Evolutionary conservation across 2,888 invertebrate genomes (phyloP).

Genomic region (Drosophila colorata): DNA sequence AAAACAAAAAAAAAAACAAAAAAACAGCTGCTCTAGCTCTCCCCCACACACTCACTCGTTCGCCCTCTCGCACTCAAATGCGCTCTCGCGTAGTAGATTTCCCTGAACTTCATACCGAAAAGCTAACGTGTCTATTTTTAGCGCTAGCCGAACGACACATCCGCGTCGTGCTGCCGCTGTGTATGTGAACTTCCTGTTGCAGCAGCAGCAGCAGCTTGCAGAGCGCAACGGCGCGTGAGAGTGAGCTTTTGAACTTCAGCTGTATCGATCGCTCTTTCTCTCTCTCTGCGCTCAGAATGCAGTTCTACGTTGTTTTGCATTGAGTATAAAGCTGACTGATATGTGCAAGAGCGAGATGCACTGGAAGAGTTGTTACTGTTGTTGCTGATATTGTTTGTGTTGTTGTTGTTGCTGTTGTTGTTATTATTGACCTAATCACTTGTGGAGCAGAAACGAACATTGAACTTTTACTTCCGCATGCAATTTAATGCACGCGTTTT

Average conservation of each 20-base stretch:
- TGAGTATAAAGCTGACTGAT: background rate
- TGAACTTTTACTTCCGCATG: conserved; percentile 85
- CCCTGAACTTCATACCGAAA: conserved; percentile 83
- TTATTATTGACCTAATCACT: conserved; percentile 85
- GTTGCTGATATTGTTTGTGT: conserved; percentile 61
- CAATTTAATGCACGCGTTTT: conserved; percentile 71
- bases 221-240: conserved; percentile 20
- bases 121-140: conserved; percentile 77
- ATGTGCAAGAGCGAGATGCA: conserved; percentile 7
- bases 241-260: conserved; percentile 48
- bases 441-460: conserved; percentile 85
- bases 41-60: conserved; percentile 7
- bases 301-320: background rate
- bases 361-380: conserved; percentile 67
- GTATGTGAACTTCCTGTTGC: conserved; percentile 70
- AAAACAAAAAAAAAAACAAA: conserved; percentile 18
- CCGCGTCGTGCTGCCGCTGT: conserved; percentile 52
- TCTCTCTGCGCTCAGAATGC: background rate
- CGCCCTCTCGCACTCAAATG: background rate
- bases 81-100: conserved; percentile 72
- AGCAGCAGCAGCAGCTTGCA: conserved; percentile 61
- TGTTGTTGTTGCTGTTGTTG: conserved; percentile 54
- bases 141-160: conserved; percentile 57
- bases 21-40: conserved; percentile 52
- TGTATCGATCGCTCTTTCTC: conserved; percentile 23